Evolutionary conservation across 1,140 invertebrate genomes (phyloP).

Genomic region (Eupeodes corollae): DNA sequence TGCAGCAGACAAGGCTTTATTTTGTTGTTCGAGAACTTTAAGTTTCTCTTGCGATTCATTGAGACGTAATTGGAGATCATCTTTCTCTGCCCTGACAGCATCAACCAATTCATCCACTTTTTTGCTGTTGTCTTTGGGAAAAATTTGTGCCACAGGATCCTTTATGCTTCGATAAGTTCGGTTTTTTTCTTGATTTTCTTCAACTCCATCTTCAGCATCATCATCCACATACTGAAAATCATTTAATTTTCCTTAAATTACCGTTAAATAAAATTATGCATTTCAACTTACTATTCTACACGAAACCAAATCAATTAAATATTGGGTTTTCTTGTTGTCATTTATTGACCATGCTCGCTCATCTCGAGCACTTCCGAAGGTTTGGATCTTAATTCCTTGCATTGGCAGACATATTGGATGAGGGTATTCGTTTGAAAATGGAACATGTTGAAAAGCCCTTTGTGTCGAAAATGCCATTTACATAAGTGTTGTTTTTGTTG

Average conservation of each 20-base stretch:
- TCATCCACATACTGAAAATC: not conserved
- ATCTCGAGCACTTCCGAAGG: slow-evolving; percentile 24
- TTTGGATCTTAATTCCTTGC: slow-evolving; percentile 25
- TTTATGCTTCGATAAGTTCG: not conserved
- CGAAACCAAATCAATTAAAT: slow-evolving; percentile 22
- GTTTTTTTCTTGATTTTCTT: not conserved
- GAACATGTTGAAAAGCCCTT: slow-evolving; percentile 28
- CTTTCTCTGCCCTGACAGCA: slow-evolving; percentile 16
- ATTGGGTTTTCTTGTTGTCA: slow-evolving; percentile 21
- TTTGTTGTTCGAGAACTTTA: slow-evolving; percentile 10
- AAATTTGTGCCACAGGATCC: not conserved
- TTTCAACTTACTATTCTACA: slow-evolving; percentile 13
- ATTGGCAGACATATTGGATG: slow-evolving; percentile 14
- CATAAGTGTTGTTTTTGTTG: too few relatives aligned
- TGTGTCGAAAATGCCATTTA: slow-evolving; percentile 31
- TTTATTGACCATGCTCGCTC: slow-evolving; percentile 26
- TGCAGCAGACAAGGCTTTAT: slow-evolving; percentile 22
- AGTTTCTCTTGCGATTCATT: slow-evolving; percentile 13
- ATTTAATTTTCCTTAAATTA: not conserved
- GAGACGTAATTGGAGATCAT: slow-evolving; percentile 15
- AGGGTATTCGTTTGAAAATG: slow-evolving; percentile 19
- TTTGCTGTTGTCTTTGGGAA: too few relatives aligned
- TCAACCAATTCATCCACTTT: slow-evolving; percentile 11
- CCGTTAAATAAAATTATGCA: not conserved
- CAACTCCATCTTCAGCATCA: not conserved